phyloP scores from a whole-genome alignment of 2,113 vertebrate species.

The Malurus elegans region DNA sequence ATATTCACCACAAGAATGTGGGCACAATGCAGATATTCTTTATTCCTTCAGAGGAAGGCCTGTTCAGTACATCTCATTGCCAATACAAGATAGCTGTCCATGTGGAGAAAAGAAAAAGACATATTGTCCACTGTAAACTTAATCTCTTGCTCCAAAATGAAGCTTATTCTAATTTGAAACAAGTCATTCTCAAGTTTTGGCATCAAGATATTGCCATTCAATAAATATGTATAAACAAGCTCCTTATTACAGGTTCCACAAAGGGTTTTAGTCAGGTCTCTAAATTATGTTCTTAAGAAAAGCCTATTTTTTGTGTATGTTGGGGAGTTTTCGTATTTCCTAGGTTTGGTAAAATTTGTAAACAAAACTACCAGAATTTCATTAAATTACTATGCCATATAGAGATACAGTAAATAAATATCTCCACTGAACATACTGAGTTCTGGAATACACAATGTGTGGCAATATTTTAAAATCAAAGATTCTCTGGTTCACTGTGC shows the following conservation, averaged over 20 bases:
- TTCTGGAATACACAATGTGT: not conserved
- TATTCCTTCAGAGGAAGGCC: constrained; percentile 13
- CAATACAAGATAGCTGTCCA: not conserved
- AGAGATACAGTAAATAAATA: not conserved
- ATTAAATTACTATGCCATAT: not conserved
- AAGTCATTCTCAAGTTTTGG: not conserved
- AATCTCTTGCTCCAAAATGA: not conserved
- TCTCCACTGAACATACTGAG: not conserved
- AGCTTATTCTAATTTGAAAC: not conserved
- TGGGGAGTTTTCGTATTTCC: not conserved
- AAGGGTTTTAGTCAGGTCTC: not conserved
- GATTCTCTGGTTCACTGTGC: not conserved
- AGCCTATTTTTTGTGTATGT: not conserved
- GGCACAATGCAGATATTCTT: constrained; percentile 18
- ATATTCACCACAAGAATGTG: constrained; percentile 52
- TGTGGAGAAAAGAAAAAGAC: constrained; percentile 2
- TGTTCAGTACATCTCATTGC: not conserved
- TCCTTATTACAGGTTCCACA: not conserved
- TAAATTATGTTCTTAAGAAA: not conserved
- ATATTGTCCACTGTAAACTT: not conserved
- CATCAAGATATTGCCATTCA: not conserved
- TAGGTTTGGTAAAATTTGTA: not conserved
- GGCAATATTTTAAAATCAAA: not conserved
- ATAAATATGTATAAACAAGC: not conserved
- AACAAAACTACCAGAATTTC: not conserved